Evolutionary conservation across 2,113 vertebrate species (phyloP), one percentile per base, ranked within the genome.

Genomic region (Loxodonta africana): DNA sequence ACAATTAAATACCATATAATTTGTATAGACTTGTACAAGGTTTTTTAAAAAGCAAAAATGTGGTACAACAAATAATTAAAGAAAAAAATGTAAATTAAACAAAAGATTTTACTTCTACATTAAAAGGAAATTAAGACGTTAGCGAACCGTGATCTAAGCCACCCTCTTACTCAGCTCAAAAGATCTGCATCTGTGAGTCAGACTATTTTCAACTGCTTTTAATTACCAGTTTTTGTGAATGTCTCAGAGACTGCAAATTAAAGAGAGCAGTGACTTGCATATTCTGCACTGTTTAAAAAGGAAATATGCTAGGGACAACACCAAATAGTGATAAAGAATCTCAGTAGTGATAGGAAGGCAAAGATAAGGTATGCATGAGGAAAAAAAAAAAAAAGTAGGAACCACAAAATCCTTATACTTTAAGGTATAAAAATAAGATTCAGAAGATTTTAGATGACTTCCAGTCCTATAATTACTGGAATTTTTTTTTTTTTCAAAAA

Each of bases 71-170:
- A 97, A 96, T 87, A 97, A 97, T 74, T 84, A 97, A 81, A 63
- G 74, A 94, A 44, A 1, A 26, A 85, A 53, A 69, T 44, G 90
- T 65, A 91, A 4, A 88, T 98, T 95, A 85, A 97, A 90, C 25
- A 46, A 80, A 97, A 93, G 12, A 69, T 81, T 97, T 95, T 28
- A 21, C 57, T 96, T 95, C 17, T 83, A 46, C n/a, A 91, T 86
- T 63, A 10, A 85, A 95, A 96, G 88, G 74, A 97, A 97, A 98
- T 96, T 87, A 95, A 87, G 10, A 63, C 48, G 44, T 88, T 98
- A 97, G 48, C 37, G 96, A 83, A 71, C 0, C 2, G 81, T 97
- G 88, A 91, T 91, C 53, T 94, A 96, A 91, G 18, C 28, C 95
- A 84, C 9, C 25, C 78, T 98, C 67, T 65, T 17, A 88, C 76